Evolutionary conservation across 2,797 vertebrate genomes (phyloP), one percentile per base, ranked within the genome.

Genomic region (Enteromius thamalakanensis): DNA sequence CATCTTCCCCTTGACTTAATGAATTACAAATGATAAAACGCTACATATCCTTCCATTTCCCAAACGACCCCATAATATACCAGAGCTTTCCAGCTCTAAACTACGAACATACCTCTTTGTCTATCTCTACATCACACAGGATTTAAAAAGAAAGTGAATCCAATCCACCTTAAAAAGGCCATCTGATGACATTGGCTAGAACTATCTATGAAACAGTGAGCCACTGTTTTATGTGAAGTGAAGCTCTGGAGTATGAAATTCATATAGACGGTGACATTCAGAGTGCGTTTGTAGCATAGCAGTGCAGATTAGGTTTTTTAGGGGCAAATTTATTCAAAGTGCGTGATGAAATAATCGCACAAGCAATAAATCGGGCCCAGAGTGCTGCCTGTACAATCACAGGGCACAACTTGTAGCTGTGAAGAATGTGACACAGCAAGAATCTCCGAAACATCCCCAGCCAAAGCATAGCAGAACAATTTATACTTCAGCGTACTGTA

Each of bases 111-210:
- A 34, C 23, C 42, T 72, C 64, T 76, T 76, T 67, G 51, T 76
- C 40, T 67, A 51, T 84, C 75, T 83, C 75, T 76, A 76, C 55
- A 68, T 71, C 81, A 83, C 76, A 82, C 82, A 84, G 37, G 79
- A 85, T 85, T 81, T 85, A 86, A 86, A 86, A 80, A 51, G 76
- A 79, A 79, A 68, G 69, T 51, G 55, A 64, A 67, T 81, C 82
- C 80, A 71, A 82, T 69, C 14, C 62, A 75, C 49, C 62, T 62
- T 62, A 75, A 65, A 70, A 83, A 76, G 29, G 76, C 55, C 23
- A 37, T 64, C 29, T 76, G 55, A 75, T 71, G 62, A 80, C 71
- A 80, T 51, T 29, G 53, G 34, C 74, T 19, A 53, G 37, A 78
- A 37, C 71, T 58, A 34, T 67, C 70, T 84, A 82, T 14, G 80